Percentiles rank a stretch among this genome's conserved stretches.
Conservation (phyloP, 2,113 vertebrate species). For the Fulica atra region DNA sequence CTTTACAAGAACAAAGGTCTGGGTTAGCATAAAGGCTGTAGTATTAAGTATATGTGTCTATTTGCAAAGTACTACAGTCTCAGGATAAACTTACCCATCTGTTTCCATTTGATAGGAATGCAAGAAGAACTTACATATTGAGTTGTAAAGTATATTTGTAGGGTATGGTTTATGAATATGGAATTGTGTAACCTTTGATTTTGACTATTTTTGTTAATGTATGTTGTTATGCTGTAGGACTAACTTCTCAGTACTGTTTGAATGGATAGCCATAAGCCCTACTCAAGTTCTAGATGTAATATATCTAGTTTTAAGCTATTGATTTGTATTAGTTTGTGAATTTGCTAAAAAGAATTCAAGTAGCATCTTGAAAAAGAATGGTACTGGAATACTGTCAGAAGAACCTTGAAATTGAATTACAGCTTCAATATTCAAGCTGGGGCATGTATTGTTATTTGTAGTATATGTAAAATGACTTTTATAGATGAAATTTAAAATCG, state of each 20-base stretch:
- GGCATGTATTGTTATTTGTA: conserved; percentile 65
- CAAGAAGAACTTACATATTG: neutral
- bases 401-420: conserved; percentile 69
- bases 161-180: neutral
- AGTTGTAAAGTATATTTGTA: neutral
- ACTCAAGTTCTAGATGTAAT: neutral
- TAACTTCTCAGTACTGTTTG: neutral
- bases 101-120: neutral
- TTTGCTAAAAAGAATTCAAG: neutral
- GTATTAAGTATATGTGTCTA: neutral
- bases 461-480: conserved; percentile 67
- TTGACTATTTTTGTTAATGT: neutral
- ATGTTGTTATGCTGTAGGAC: neutral
- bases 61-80: neutral
- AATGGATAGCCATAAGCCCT: neutral
- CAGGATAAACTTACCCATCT: neutral
- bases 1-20: neutral
- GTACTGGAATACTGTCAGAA: conserved; percentile 49
- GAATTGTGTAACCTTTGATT: neutral
- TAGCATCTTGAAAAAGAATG: neutral
- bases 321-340: neutral
- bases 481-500: conserved; percentile 65
- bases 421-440: conserved; percentile 53
- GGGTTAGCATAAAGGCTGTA: neutral
- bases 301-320: neutral